These are phyloP conservation scores for Seriola rivoliana DNA, from an alignment of 2,113 vertebrate species.

Conservation along the genomic window DNA sequence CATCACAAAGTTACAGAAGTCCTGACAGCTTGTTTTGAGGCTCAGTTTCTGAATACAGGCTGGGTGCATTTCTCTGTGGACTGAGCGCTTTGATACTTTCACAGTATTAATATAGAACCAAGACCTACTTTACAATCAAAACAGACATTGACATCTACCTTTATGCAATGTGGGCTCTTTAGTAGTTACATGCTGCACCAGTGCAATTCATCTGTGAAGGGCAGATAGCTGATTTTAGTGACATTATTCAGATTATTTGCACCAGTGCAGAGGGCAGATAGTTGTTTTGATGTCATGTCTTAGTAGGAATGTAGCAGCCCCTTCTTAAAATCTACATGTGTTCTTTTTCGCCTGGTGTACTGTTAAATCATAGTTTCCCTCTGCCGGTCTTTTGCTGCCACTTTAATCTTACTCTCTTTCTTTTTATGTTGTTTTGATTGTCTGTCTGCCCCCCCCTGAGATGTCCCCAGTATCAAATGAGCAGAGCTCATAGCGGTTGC, in stretches of 20 bases:
- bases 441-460: conserved; percentile 36
- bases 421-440: conserved; percentile 65
- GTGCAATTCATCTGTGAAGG: neutral
- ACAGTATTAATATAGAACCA: too few species aligned
- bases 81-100: too few species aligned
- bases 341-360: neutral
- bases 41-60: too few species aligned
- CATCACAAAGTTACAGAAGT: too few species aligned
- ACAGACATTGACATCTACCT: too few species aligned
- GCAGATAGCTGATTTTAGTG: too few species aligned
- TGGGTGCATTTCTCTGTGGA: too few species aligned
- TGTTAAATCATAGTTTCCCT: neutral
- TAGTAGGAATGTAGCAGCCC: neutral
- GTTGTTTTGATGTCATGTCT: too few species aligned
- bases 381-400: conserved; percentile 1
- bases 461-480: conserved; percentile 53
- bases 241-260: too few species aligned
- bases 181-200: neutral
- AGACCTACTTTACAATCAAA: too few species aligned
- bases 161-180: too few species aligned
- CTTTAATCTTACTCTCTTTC: conserved; percentile 15
- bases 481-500: conserved; percentile 53
- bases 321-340: neutral
- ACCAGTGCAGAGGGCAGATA: neutral
- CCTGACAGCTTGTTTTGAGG: too few species aligned